Percentiles rank a stretch among this genome's conserved stretches.
Conservation (phyloP, 1,140 invertebrate species). For the Popillia japonica region DNA sequence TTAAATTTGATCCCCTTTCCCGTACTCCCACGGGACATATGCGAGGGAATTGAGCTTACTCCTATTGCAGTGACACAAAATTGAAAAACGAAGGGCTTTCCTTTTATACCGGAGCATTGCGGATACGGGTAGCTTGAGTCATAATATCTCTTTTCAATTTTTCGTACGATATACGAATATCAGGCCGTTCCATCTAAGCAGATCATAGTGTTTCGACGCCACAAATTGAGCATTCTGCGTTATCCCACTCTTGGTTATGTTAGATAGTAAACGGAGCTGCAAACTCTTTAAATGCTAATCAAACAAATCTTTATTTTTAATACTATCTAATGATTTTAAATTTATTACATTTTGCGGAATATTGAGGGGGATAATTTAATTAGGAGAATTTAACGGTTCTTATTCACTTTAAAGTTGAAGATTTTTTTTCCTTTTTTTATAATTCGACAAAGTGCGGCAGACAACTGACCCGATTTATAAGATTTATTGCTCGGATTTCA, state of each 20-base stretch:
- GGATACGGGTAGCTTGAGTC: neutral
- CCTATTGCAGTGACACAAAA: conserved; percentile 30
- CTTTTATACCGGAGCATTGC: neutral
- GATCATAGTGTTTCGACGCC: neutral
- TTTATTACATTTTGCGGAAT: too few species aligned
- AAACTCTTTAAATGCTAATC: too few species aligned
- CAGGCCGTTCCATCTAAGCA: neutral
- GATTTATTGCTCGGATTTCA: conserved; percentile 5
- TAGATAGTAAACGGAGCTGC: too few species aligned
- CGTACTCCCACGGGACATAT: conserved; percentile 2
- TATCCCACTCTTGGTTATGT: neutral
- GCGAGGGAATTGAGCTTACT: conserved; percentile 20
- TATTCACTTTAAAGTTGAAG: neutral
- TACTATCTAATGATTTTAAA: too few species aligned
- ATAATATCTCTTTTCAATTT: conserved; percentile 28
- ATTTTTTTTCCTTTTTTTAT: neutral
- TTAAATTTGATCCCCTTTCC: conserved; percentile 23
- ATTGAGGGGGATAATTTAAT: too few species aligned
- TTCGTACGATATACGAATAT: neutral
- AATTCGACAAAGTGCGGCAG: neutral
- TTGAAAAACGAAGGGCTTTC: conserved; percentile 16
- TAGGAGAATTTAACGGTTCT: too few species aligned
- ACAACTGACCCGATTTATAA: conserved; percentile 8
- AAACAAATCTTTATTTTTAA: too few species aligned
- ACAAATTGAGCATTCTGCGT: neutral